Evolutionary conservation across 2,888 invertebrate genomes (phyloP).

Genomic region (Drosophila mimetica): DNA sequence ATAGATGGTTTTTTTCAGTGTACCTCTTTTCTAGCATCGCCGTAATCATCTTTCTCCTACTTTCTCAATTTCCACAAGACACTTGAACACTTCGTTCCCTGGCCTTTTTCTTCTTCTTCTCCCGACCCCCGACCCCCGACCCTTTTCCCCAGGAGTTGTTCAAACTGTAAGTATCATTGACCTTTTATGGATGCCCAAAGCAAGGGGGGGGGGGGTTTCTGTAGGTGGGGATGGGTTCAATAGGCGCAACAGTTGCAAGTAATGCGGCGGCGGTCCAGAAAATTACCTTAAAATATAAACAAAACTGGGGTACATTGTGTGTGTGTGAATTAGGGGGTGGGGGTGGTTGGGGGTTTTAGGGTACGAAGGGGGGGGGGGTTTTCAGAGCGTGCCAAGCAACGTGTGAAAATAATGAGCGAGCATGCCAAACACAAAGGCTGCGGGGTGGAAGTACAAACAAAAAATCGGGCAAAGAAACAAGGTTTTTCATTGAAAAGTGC

Average conservation of each 20-base stretch:
- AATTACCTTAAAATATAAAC: slow-evolving; percentile 75
- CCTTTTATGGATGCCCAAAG: slow-evolving; percentile 49
- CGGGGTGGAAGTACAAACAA: slow-evolving; percentile 17
- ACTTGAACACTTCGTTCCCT: slow-evolving; percentile 65
- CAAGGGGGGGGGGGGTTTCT: not conserved
- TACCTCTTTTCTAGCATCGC: not conserved
- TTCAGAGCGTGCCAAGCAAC: slow-evolving; percentile 63
- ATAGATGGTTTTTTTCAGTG: too few species aligned
- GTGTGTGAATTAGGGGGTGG: slow-evolving; percentile 1
- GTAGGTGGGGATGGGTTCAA: slow-evolving; percentile 10
- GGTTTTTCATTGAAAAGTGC: slow-evolving; percentile 49
- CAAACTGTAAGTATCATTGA: slow-evolving; percentile 77
- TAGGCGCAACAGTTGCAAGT: slow-evolving; percentile 75
- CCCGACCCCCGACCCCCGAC: not conserved
- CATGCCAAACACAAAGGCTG: slow-evolving; percentile 68
- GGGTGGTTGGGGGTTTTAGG: not conserved
- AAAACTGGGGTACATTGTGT: slow-evolving; percentile 24
- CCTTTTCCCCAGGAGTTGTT: slow-evolving; percentile 51
- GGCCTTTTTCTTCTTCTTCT: not conserved
- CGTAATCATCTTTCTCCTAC: slow-evolving; percentile 45
- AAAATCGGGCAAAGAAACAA: slow-evolving; percentile 20
- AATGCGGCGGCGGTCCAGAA: slow-evolving; percentile 67
- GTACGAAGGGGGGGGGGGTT: not conserved
- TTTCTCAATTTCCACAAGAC: slow-evolving; percentile 60
- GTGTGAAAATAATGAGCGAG: slow-evolving; percentile 77